A percentile compares a stretch with the other conserved stretches of the same genome.
These are phyloP conservation scores for Tipula vernalis DNA, from an alignment of 2,888 invertebrate genomes.

Conservation along the genomic window DNA sequence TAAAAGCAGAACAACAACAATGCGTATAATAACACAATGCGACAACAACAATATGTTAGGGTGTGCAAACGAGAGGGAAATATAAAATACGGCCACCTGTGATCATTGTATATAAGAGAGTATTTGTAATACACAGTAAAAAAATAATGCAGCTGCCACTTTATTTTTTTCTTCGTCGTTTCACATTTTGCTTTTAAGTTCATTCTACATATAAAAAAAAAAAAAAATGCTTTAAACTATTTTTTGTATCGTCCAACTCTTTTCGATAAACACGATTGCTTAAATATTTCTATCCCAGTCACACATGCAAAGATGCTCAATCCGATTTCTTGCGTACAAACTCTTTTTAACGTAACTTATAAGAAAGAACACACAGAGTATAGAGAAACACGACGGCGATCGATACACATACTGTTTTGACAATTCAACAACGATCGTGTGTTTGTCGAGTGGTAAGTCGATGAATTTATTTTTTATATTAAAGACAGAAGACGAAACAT, in stretches of 20 bases:
- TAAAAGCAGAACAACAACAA: neutral
- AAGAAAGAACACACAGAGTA: neutral
- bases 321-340: neutral
- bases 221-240: neutral
- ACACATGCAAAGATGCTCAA: neutral
- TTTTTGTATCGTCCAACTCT: neutral
- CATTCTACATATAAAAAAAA: neutral
- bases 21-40: neutral
- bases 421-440: constrained; percentile 6
- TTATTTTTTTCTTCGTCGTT: neutral
- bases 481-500: neutral
- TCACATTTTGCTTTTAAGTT: neutral
- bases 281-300: neutral
- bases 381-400: neutral
- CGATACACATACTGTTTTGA: neutral
- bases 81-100: constrained; percentile 15
- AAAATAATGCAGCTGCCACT: constrained; percentile 1
- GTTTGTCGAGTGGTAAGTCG: constrained; percentile 8
- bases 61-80: neutral
- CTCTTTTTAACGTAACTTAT: neutral
- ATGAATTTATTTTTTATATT: neutral
- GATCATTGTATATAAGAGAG: constrained; percentile 12
- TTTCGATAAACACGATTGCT: neutral
- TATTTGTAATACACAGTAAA: neutral
- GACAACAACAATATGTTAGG: neutral